A percentile compares a stretch with the other conserved stretches of the same genome.
Conservation (phyloP, 2,888 invertebrate genomes). For the Drosophila recens region DNA sequence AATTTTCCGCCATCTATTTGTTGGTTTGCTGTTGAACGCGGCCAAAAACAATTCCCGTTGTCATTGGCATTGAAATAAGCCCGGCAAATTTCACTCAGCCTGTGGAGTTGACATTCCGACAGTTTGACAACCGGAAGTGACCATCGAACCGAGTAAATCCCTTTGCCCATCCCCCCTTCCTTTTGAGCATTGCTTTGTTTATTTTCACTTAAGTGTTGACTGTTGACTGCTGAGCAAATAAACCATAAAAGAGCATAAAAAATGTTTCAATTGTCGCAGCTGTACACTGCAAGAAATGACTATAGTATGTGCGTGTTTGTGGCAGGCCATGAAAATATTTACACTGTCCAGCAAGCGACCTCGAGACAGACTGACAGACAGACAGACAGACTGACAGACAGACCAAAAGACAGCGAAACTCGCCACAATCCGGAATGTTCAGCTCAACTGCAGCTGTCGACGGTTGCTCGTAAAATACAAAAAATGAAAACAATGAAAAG, state of each 20-base stretch:
- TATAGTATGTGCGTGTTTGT: conserved; percentile 31
- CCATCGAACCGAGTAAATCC: conserved; percentile 34
- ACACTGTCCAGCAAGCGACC: conserved; percentile 40
- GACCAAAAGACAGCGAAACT: not conserved
- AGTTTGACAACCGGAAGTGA: conserved; percentile 50
- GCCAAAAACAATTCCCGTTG: not conserved
- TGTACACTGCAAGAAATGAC: conserved; percentile 63
- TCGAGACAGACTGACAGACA: conserved; percentile 25
- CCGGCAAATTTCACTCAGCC: conserved; percentile 39
- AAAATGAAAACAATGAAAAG: conserved; percentile 63
- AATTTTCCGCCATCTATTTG: not conserved
- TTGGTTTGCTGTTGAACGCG: not conserved
- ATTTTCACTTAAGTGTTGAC: conserved; percentile 73
- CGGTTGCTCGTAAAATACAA: conserved; percentile 67
- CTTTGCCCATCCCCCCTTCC: not conserved
- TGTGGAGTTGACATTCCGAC: conserved; percentile 28
- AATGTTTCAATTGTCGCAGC: conserved; percentile 75
- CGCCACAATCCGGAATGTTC: conserved; percentile 31
- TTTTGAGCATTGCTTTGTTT: conserved; percentile 55
- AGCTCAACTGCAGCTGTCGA: conserved; percentile 64
- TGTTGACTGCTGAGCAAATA: conserved; percentile 53
- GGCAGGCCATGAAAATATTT: conserved; percentile 59
- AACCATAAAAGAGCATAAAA: conserved; percentile 78
- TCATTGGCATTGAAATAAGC: conserved; percentile 39
- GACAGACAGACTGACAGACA: not conserved